A percentile compares a stretch with the other conserved stretches of the same genome.
phyloP scores from a whole-genome alignment of 2,797 vertebrate species.

The Myotis findleyi region DNA sequence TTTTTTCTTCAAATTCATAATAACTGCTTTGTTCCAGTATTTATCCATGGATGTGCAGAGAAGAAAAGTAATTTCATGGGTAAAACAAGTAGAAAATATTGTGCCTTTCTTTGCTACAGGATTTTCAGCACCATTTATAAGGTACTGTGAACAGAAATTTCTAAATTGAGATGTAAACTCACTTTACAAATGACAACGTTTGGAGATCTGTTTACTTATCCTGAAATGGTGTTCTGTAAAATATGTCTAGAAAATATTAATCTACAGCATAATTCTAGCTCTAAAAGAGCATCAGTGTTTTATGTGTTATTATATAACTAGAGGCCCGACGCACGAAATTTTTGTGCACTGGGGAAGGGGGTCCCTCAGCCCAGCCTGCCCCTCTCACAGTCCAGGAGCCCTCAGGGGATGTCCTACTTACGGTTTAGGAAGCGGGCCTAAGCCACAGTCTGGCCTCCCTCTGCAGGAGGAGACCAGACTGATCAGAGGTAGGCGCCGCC shows the following conservation, averaged over 20 bases:
- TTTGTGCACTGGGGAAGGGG: too few relatives aligned
- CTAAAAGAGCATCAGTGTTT: background rate
- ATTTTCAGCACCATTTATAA: background rate
- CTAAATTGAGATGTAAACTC: background rate
- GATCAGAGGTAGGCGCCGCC: too few relatives aligned
- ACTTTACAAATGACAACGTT: constrained; percentile 36
- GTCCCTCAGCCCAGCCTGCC: too few relatives aligned
- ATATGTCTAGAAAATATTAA: background rate
- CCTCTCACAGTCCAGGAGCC: too few relatives aligned
- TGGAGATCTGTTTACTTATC: background rate
- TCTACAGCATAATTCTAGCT: background rate
- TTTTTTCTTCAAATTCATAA: background rate
- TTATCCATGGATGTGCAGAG: background rate
- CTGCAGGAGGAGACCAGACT: too few relatives aligned
- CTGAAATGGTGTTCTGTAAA: background rate
- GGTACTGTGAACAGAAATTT: background rate
- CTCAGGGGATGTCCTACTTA: too few relatives aligned
- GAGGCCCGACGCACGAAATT: too few relatives aligned
- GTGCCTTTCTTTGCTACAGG: background rate
- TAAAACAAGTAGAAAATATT: background rate
- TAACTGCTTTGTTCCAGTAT: background rate
- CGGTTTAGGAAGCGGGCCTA: too few relatives aligned
- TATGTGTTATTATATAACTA: background rate
- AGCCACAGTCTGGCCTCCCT: too few relatives aligned
- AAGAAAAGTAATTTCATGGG: background rate